phyloP scores from a whole-genome alignment of 2,113 vertebrate species.

The Coptodon rendalli region DNA sequence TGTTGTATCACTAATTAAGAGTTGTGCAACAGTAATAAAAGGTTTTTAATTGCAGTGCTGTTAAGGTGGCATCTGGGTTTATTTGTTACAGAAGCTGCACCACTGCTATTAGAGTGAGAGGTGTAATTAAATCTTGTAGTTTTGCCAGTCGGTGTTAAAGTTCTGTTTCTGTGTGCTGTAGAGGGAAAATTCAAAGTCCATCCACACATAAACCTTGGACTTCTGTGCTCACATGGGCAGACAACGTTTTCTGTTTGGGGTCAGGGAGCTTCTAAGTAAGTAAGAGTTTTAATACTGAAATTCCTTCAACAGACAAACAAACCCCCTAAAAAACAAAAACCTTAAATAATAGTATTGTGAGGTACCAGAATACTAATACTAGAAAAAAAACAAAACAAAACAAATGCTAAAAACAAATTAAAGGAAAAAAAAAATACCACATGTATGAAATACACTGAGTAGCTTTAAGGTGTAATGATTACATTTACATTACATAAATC shows the following conservation, averaged over 20 bases:
- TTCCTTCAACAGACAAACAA: not conserved
- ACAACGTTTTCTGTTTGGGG: not conserved
- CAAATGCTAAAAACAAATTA: not conserved
- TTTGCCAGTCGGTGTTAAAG: not conserved
- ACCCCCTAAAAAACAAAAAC: not conserved
- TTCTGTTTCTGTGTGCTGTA: not conserved
- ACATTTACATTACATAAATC: not conserved
- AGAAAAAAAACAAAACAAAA: not conserved
- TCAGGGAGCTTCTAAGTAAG: not conserved
- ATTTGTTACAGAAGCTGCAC: not conserved
- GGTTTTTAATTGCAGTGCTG: not conserved
- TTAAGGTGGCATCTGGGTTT: not conserved
- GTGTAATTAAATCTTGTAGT: not conserved
- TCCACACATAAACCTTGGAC: not conserved
- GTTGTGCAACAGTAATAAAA: constrained; percentile 28
- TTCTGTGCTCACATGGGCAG: not conserved
- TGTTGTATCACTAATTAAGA: not conserved
- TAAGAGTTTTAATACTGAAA: not conserved
- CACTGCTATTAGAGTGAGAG: not conserved
- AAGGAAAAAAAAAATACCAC: not conserved
- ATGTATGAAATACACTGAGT: not conserved
- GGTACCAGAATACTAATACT: not conserved
- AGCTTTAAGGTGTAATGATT: not conserved
- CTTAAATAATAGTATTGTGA: not conserved
- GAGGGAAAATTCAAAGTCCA: not conserved